Percentiles rank a stretch among this genome's conserved stretches.
phyloP scores from a whole-genome alignment of 2,797 vertebrate species.

The Champsocephalus esox region DNA sequence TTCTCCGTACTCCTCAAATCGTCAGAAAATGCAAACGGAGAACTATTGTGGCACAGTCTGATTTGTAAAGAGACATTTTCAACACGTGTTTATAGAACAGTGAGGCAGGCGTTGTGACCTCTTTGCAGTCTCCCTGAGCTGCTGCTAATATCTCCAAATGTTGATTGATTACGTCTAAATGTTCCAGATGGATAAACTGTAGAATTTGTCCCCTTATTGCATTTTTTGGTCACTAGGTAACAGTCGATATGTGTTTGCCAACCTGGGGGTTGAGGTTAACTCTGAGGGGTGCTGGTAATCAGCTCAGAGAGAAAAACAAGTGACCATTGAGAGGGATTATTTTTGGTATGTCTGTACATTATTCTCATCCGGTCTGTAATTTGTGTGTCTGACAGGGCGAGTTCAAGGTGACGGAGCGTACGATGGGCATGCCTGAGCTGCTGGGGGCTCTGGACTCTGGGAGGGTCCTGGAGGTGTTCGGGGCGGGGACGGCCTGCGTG shows the following conservation, averaged over 20 bases:
- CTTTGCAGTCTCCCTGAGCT: background rate
- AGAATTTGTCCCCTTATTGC: too few relatives aligned
- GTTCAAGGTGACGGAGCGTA: conserved; percentile 88
- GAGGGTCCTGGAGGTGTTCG: conserved; percentile 89
- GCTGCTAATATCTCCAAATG: too few relatives aligned
- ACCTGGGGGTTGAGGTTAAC: too few relatives aligned
- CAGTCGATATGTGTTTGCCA: too few relatives aligned
- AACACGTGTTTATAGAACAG: background rate
- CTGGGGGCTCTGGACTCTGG: conserved; percentile 82
- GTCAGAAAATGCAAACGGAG: background rate
- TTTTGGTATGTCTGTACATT: too few relatives aligned
- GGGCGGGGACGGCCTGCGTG: conserved; percentile 92
- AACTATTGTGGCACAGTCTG: background rate
- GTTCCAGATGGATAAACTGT: too few relatives aligned
- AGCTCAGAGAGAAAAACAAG: background rate
- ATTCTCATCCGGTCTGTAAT: background rate
- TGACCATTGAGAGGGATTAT: too few relatives aligned
- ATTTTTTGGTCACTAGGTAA: too few relatives aligned
- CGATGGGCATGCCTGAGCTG: conserved; percentile 85
- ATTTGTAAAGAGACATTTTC: background rate
- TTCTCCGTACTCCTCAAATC: background rate
- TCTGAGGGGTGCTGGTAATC: background rate
- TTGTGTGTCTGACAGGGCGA: conserved; percentile 80
- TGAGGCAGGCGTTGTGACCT: background rate
- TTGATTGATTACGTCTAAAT: too few relatives aligned